Conservation (phyloP, 2,113 vertebrate species). For the Ceuthmochares aereus region DNA sequence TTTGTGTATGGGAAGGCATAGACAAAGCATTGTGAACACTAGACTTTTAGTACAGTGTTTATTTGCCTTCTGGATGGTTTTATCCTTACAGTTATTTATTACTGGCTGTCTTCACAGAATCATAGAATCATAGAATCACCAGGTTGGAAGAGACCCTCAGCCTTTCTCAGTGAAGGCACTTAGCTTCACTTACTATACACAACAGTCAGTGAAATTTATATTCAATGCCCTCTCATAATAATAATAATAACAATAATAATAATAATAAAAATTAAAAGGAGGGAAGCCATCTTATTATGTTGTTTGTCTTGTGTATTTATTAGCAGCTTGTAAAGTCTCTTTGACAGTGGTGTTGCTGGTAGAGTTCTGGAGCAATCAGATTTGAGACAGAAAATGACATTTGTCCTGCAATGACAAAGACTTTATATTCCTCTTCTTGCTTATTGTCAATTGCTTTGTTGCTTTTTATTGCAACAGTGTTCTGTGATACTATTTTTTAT, state of each 20-base stretch:
- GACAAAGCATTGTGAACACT: neutral
- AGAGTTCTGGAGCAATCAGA: neutral
- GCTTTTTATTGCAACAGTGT: constrained; percentile 39
- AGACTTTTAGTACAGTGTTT: neutral
- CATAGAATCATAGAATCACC: too few relatives aligned
- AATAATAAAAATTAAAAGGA: constrained; percentile 50
- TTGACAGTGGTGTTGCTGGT: neutral
- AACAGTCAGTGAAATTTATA: constrained; percentile 11
- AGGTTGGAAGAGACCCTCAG: too few relatives aligned
- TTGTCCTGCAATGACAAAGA: neutral
- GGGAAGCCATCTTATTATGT: neutral
- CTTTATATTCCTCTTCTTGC: constrained; percentile 2
- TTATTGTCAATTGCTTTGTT: constrained; percentile 13
- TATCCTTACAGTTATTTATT: constrained; percentile 19
- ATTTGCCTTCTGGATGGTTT: constrained; percentile 5
- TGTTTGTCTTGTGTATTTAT: neutral
- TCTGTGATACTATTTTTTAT: constrained; percentile 28
- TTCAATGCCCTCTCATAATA: constrained; percentile 12
- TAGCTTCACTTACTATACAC: neutral
- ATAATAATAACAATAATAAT: constrained; percentile 58
- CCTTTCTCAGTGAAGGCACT: neutral
- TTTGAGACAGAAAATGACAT: neutral
- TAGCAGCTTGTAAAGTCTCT: neutral
- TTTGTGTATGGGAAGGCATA: neutral
- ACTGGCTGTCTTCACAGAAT: neutral